Base-by-base conservation (phyloP, 1,140 invertebrate species). In the Brachionus calyciflorus region DNA sequence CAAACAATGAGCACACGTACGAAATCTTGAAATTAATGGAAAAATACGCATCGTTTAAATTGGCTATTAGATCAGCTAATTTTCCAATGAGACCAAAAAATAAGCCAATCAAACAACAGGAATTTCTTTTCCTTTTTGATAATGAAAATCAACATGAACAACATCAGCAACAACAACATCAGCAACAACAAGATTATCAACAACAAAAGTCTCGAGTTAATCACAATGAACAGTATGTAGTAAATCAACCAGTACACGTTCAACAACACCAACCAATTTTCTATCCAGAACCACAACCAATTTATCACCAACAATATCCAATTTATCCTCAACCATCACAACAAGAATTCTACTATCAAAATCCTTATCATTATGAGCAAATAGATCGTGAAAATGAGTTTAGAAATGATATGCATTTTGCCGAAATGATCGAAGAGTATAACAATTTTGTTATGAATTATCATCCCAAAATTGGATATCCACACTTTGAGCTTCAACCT, bases 1-100 rank as follows among this genome's bases (percentile, higher is more conserved):
- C 46, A 12, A 19, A 24, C 26, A 41, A 65, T 12, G 69, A 73
- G 24, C 26, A 49, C 12, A 26, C 37, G 3, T 14, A 73, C 9
- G 17, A 26, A n/a, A 49, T 51, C 3, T 28, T 73, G 26, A 73
- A 19, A 21, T 17, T 51, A 17, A 73, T 73, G 69, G 69, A 73
- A 41, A 73, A 55, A 28, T 33, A 51, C 19, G 44, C 69, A 40
- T 51, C 46, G 12, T 73, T 73, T 55, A 73, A 73, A 17, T 17
- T 73, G 12, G 19, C 60, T 24, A 41, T 65, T 12, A 65, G 30
- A 65, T 65, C 60, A 5, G 40, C 60, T 14, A 65, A 41, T 44
- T 65, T 65, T 65, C 33, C 33, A 12, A 44, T 44, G 3, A 65
- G 12, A 17, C 57, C 57, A 0, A 65, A 65, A 46, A 46, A 7